A percentile compares a stretch with the other conserved stretches of the same genome.
Conservation (phyloP, 2,113 vertebrate genomes). For the human (Homo sapiens) region DNA sequence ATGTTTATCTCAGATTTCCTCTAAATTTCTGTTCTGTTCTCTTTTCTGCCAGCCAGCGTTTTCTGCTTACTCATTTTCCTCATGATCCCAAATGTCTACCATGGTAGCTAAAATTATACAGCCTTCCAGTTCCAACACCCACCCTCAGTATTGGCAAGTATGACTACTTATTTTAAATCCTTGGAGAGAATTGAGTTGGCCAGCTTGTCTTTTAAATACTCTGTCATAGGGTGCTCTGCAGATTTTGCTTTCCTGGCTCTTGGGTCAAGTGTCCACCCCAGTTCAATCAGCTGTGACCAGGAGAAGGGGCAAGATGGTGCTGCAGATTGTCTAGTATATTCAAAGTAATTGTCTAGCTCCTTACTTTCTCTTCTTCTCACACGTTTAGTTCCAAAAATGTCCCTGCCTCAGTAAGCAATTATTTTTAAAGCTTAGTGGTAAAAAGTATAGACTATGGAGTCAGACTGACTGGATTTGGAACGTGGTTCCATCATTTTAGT, state of each 20-base stretch:
- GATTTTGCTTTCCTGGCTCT: background rate
- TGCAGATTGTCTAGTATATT: background rate
- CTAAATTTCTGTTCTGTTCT: constrained; percentile 16
- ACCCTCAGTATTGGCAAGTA: background rate
- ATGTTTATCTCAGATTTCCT: constrained; percentile 7
- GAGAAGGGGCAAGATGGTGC: background rate
- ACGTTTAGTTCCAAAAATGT: background rate
- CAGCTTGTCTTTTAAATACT: background rate
- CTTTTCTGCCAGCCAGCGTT: background rate
- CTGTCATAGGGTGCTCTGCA: background rate
- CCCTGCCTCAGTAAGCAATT: background rate
- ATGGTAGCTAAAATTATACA: background rate
- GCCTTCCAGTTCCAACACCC: background rate
- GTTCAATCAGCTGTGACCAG: background rate
- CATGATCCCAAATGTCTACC: background rate
- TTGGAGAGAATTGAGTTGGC: background rate
- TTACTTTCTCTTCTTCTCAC: background rate
- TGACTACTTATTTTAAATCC: background rate
- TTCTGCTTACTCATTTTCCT: background rate
- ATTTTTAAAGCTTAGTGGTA: background rate
- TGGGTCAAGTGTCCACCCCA: background rate
- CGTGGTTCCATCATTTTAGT: background rate
- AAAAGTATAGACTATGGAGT: background rate
- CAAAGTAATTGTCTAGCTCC: background rate
- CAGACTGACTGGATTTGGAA: background rate